Conservation (phyloP, 2,113 vertebrate genomes). For the Chaetodon trifascialis region DNA sequence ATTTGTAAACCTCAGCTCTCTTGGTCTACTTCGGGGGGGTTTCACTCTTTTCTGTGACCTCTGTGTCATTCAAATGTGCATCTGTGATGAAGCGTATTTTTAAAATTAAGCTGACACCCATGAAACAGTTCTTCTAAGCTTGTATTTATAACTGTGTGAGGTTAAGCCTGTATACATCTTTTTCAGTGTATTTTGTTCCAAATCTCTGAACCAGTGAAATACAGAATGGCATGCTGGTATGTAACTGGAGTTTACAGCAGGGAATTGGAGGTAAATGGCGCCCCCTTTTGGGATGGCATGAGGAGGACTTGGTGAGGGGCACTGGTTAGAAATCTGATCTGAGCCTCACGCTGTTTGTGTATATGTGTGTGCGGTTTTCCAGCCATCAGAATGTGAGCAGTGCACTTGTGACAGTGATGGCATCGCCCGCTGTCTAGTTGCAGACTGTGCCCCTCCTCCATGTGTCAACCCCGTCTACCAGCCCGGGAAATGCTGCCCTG, state of each 20-base stretch:
- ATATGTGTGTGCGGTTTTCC: conserved; percentile 22
- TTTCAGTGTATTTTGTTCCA: not conserved
- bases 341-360: conserved; percentile 11
- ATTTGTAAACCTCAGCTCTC: conserved; percentile 1
- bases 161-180: not conserved
- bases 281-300: conserved; percentile 62
- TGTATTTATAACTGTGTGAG: not conserved
- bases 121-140: not conserved
- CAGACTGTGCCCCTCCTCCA: conserved; percentile 88
- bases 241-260: conserved; percentile 9
- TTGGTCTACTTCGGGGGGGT: conserved; percentile 11
- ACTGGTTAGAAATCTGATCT: too few species aligned
- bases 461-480: conserved; percentile 88
- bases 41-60: not conserved
- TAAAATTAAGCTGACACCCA: not conserved
- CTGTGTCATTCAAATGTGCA: not conserved
- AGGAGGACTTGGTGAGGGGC: conserved; percentile 1
- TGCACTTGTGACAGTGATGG: conserved; percentile 87
- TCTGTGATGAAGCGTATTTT: not conserved
- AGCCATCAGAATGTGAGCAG: conserved; percentile 89
- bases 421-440: conserved; percentile 87
- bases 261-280: conserved; percentile 60
- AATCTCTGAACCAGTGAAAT: conserved; percentile 10
- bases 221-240: conserved; percentile 9
- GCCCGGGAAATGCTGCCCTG: conserved; percentile 86